A percentile compares a stretch with the other conserved stretches of the same genome.
These are phyloP conservation scores for Euwallacea similis DNA, from an alignment of 1,140 invertebrate genomes.

Conservation along the genomic window DNA sequence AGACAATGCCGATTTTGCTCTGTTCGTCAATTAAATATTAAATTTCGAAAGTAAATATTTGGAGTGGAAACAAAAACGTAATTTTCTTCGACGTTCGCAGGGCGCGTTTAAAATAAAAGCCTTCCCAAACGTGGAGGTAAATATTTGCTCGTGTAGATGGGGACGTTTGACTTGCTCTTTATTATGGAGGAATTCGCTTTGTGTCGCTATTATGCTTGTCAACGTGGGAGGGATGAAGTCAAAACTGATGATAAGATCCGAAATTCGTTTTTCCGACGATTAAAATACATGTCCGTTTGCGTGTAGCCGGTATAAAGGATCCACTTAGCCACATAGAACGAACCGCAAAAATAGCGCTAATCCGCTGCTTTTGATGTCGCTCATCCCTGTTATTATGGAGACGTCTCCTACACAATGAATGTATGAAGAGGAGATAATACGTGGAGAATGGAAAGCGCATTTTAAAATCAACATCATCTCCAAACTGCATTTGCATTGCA, in stretches of 20 bases:
- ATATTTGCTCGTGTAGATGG: slow-evolving; percentile 18
- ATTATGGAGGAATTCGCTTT: slow-evolving; percentile 13
- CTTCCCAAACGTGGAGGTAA: slow-evolving; percentile 10
- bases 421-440: background rate
- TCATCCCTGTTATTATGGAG: slow-evolving; percentile 13
- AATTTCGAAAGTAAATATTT: slow-evolving; percentile 10
- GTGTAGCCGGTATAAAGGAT: too few relatives aligned
- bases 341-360: slow-evolving; percentile 16
- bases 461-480: background rate
- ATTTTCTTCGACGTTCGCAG: background rate
- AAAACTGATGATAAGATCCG: slow-evolving; percentile 7
- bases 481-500: slow-evolving; percentile 9
- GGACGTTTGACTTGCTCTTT: slow-evolving; percentile 10
- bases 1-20: background rate
- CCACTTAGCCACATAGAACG: background rate
- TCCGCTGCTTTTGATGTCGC: slow-evolving; percentile 9
- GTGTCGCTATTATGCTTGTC: background rate
- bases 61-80: slow-evolving; percentile 8
- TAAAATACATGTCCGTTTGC: background rate
- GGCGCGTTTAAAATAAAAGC: slow-evolving; percentile 14
- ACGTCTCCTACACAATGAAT: slow-evolving; percentile 12
- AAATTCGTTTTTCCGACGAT: slow-evolving; percentile 1
- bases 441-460: too few relatives aligned
- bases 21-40: slow-evolving; percentile 9
- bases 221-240: background rate